Conservation (phyloP, 2,797 vertebrate species). For the Brachyalestes nurse region DNA sequence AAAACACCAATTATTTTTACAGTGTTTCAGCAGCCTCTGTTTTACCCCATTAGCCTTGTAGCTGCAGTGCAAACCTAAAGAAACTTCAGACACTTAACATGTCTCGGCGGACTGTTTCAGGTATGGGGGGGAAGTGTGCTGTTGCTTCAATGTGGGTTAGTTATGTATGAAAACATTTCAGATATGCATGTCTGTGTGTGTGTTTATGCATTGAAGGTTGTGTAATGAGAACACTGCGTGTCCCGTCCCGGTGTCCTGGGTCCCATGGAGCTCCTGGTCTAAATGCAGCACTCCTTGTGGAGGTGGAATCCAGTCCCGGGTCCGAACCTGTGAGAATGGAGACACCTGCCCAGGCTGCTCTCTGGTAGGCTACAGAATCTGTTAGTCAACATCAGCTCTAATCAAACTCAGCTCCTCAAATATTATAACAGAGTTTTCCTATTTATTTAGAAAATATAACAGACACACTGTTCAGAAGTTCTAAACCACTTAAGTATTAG, state of each 20-base stretch:
- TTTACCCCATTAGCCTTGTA: no score
- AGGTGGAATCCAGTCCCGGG: conserved; percentile 90
- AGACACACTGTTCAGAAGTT: no score
- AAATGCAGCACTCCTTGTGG: conserved; percentile 91
- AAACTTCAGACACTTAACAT: no score
- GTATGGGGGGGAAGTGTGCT: no score
- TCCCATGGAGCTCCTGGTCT: conserved; percentile 90
- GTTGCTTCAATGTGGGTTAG: neutral
- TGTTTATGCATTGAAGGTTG: conserved; percentile 65
- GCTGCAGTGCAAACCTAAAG: neutral
- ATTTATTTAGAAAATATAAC: no score
- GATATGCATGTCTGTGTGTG: neutral
- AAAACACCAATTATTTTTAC: no score
- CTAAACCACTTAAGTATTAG: neutral
- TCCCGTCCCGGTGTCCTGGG: conserved; percentile 88
- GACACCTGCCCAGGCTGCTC: conserved; percentile 89
- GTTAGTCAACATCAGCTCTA: no score
- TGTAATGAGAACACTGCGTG: conserved; percentile 92
- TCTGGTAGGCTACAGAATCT: conserved; percentile 72
- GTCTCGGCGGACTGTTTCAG: no score
- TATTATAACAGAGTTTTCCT: no score
- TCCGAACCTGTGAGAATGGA: conserved; percentile 89
- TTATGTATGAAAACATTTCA: neutral
- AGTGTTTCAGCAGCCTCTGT: no score
- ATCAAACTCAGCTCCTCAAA: no score